Conservation (phyloP, 2,797 vertebrate genomes). For the Poeciliopsis presidionis region DNA sequence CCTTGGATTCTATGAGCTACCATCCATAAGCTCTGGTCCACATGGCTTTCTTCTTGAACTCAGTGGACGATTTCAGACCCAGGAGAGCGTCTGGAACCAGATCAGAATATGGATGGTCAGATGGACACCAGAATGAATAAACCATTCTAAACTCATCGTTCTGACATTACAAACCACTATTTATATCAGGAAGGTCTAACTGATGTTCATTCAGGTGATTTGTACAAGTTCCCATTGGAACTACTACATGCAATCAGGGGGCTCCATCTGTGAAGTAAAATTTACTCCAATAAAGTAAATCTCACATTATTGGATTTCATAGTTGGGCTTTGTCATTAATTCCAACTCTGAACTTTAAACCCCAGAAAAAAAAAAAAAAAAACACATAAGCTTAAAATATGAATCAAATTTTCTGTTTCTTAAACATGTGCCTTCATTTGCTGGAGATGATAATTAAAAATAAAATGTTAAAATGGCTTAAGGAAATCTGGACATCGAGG, state of each 20-base stretch:
- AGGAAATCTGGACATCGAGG: background rate
- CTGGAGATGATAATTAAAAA: too few species aligned
- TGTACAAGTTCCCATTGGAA: background rate
- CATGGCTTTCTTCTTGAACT: slow-evolving; percentile 92
- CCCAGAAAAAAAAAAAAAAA: background rate
- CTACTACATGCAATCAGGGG: background rate
- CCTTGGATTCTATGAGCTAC: slow-evolving; percentile 70
- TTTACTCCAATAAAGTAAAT: background rate
- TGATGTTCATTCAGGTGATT: background rate
- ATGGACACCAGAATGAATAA: background rate
- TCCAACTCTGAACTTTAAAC: background rate
- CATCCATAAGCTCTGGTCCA: slow-evolving; percentile 94
- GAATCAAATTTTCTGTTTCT: background rate
- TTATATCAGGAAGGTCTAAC: background rate
- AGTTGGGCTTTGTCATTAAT: background rate
- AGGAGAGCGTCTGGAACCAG: slow-evolving; percentile 83
- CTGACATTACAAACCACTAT: background rate
- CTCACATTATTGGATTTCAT: too few species aligned
- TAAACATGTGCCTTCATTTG: background rate
- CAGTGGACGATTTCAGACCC: slow-evolving; percentile 83
- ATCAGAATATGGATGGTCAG: background rate
- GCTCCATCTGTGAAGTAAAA: background rate
- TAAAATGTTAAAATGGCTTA: background rate
- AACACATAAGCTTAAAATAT: background rate
- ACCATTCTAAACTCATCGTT: background rate